Base-by-base conservation (phyloP, 2,888 invertebrate species). In the Melanchra persicariae region DNA sequence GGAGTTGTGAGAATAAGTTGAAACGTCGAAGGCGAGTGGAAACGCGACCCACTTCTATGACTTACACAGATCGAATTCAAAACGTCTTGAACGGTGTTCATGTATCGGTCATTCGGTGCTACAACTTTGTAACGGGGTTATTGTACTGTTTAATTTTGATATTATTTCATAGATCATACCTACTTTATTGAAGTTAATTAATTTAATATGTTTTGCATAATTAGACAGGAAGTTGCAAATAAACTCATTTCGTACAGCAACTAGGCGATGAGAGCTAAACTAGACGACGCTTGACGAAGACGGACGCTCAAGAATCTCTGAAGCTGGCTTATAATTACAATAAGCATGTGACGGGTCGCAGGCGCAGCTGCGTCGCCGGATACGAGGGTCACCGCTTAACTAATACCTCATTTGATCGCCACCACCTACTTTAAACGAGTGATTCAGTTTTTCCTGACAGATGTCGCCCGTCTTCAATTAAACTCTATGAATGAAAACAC, bases 401-500 rank as follows among this genome's bases (percentile, higher is more conserved):
- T 93, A 90, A 88, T 88, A 89, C 90, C 87, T 91, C 93, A 92
- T 93, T 93, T 92, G 85, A 93, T 85, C 81, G 92, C 92, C 92
- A 93, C 90, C 90, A 88, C 84, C 79, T 82, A 77, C 86, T 83
- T 93, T 92, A 93, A 30, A 94, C 90, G 92, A 93, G 91, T 95
- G 95, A 95, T 94, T 96, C 95, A 95, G 92, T 93, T 93, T 91
- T 91, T 88, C 89, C 89, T 91, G 94, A 94, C 96, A 96, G 95
- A 95, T 96, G 96, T 94, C 93, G 87, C 92, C 87, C 81, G 86
- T 88, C 86, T 89, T 89, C 91, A 95, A 95, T 95, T 95, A 95
- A 90, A 82, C 82, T 78, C 79, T 90, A 92, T 93, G 93, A 95
- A 94, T 93, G 93, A 94, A 94, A 94, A 94, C 92, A 92, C 87